phyloP scores from a whole-genome alignment of 2,888 invertebrate species.

The Drosophila quinaria region DNA sequence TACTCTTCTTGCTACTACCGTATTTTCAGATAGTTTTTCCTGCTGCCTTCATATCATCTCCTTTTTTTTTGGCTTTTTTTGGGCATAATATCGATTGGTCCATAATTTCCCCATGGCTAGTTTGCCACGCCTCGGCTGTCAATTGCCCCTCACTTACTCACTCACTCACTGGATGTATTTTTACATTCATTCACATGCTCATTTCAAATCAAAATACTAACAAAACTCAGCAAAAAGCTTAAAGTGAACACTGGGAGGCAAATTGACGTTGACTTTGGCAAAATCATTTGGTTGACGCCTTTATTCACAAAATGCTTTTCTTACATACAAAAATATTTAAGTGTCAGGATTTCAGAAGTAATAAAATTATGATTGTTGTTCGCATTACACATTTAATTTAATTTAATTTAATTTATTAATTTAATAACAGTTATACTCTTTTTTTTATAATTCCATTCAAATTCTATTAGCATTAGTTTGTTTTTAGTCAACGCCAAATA shows the following conservation, averaged over 20 bases:
- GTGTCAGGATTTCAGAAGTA: too few species aligned
- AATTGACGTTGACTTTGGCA: background rate
- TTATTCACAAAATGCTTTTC: too few species aligned
- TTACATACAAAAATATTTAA: too few species aligned
- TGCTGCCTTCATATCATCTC: constrained; percentile 8
- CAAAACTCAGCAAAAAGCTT: background rate
- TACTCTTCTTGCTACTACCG: constrained; percentile 40
- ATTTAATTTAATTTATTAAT: too few species aligned
- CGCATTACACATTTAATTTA: too few species aligned
- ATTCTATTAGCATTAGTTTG: too few species aligned
- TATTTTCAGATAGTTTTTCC: constrained; percentile 47
- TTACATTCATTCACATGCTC: background rate
- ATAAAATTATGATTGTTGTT: too few species aligned
- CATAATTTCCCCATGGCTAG: constrained; percentile 58
- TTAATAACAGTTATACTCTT: too few species aligned
- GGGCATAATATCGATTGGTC: constrained; percentile 51
- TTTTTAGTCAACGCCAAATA: too few species aligned
- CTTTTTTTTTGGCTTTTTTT: background rate
- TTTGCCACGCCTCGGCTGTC: constrained; percentile 44
- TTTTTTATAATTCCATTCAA: too few species aligned
- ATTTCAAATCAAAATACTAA: background rate
- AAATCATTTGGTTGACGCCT: background rate
- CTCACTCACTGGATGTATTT: constrained; percentile 8
- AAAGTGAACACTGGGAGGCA: background rate
- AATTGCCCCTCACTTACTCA: constrained; percentile 38